Evolutionary conservation across 2,888 invertebrate genomes (phyloP).

Genomic region (Oscheius myriophilus): DNA sequence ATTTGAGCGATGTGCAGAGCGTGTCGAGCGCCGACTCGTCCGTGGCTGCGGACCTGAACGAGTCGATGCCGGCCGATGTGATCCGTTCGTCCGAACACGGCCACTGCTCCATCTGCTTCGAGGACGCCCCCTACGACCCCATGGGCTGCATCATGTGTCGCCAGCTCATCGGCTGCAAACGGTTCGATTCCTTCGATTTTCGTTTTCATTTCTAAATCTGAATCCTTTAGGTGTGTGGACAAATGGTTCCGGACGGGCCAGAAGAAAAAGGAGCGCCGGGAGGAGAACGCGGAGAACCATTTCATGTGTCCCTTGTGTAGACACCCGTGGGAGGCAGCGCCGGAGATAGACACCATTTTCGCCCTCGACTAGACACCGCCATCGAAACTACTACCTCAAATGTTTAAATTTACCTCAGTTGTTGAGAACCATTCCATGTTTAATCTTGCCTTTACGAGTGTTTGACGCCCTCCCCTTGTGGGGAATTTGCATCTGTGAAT

Average conservation of each 20-base stretch:
- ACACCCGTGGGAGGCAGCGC: constrained; percentile 9
- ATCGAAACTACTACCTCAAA: too few species aligned
- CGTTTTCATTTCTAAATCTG: background rate
- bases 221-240: constrained; percentile 10
- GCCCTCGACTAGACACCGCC: too few species aligned
- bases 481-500: too few species aligned
- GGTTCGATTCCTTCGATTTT: background rate
- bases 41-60: background rate
- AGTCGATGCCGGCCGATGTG: background rate
- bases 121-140: constrained; percentile 21
- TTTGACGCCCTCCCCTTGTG: too few species aligned
- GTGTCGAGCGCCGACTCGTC: background rate
- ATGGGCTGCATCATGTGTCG: constrained; percentile 10
- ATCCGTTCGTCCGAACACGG: constrained; percentile 12
- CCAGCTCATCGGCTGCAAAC: constrained; percentile 19
- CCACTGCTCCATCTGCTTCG: constrained; percentile 24
- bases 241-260: constrained; percentile 7
- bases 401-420: too few species aligned
- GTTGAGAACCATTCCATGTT: too few species aligned
- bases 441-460: too few species aligned
- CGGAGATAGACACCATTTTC: constrained; percentile 6
- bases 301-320: constrained; percentile 18
- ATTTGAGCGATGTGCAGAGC: background rate
- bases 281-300: background rate
- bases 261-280: background rate